Evolutionary conservation across 1,140 invertebrate genomes (phyloP), one percentile per base, ranked within the genome.

Genomic region (Galleria mellonella): DNA sequence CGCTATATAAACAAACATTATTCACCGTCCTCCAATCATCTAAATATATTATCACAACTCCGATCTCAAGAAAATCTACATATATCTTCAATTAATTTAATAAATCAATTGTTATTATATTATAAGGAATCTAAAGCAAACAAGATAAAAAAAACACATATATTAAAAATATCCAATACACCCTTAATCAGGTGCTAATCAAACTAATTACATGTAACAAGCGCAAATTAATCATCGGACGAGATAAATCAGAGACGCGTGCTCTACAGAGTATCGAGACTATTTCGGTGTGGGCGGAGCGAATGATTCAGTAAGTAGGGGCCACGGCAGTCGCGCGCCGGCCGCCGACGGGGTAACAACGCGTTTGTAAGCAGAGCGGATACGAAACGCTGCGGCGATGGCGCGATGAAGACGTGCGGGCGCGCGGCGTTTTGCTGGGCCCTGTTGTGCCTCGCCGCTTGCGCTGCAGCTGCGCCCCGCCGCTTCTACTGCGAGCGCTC

Each of bases 211-310:
- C 63, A 51, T 32, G 61, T 62, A 64, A 62, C 56, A 62, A 63
- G 65, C 62, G 77, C 71, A 70, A 77, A 76, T 77, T 68, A 74
- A 74, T 76, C 66, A 71, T 58, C 56, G 58, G 32, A 58, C 62
- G 69, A 69, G 74, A 75, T 78, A 74, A 74, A 70, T 66, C 66
- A 66, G 62, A 62, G 68, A 49, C 55, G 62, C 55, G 62, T 55
- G 51, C 42, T 38, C 32, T 36, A 14, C 43, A 27, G 48, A 17
- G 40, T 46, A 39, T 52, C 63, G 48, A 55, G 72, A 77, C 75
- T 83, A 83, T 83, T 83, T 83, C 71, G 66, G 78, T 76, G 75
- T 68, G 68, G 62, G 76, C 69, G 74, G 72, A 53, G 70, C 70
- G 69, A 43, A 40, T 66, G 71, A 72, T 58, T 67, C 70, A 68